Evolutionary conservation across 2,113 vertebrate species (phyloP).

Genomic region (Hemiscyllium ocellatum): DNA sequence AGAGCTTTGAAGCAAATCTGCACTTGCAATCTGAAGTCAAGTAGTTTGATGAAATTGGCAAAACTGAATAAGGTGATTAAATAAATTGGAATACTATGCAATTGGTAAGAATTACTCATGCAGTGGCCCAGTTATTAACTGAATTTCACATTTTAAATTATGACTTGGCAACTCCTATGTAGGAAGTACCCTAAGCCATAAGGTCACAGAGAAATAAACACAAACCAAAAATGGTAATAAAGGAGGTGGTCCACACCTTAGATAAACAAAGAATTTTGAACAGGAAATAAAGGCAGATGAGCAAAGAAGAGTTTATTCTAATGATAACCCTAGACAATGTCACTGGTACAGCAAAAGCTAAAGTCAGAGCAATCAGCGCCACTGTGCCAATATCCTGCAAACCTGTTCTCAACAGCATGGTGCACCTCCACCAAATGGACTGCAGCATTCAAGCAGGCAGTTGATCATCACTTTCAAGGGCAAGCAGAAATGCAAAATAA

Average conservation of each 20-base stretch:
- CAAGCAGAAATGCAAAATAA: too few relatives aligned
- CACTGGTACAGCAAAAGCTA: background rate
- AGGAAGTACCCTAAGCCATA: background rate
- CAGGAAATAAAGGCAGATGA: background rate
- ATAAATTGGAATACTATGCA: background rate
- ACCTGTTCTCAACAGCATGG: too few relatives aligned
- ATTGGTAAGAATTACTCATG: background rate
- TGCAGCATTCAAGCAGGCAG: too few relatives aligned
- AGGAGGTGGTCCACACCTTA: background rate
- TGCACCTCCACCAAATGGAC: too few relatives aligned
- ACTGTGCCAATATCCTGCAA: too few relatives aligned
- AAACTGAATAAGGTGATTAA: background rate
- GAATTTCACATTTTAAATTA: background rate
- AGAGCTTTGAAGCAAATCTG: background rate
- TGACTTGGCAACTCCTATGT: background rate
- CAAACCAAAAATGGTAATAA: background rate
- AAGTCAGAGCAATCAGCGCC: background rate
- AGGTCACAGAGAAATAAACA: background rate
- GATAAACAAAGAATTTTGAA: background rate
- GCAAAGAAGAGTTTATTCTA: background rate
- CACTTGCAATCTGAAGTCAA: background rate
- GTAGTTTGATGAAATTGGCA: background rate
- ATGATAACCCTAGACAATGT: background rate
- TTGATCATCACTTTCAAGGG: too few relatives aligned
- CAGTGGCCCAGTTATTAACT: background rate